A percentile compares a stretch with the other conserved stretches of the same genome.
phyloP scores from a whole-genome alignment of 2,797 vertebrate species.

The Ficedula albicollis region DNA sequence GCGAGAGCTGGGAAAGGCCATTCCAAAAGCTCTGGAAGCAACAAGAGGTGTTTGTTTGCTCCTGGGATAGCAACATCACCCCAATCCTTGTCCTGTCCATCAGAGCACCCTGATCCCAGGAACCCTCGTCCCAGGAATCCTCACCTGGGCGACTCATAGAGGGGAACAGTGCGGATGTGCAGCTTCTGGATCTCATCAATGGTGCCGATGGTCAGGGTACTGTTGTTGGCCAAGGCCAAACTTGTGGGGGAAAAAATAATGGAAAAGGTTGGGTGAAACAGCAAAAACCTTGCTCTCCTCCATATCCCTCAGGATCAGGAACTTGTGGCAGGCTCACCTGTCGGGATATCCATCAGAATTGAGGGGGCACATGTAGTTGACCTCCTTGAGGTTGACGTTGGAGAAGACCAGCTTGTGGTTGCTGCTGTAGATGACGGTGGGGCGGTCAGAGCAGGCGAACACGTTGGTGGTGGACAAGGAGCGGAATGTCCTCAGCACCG shows the following conservation, averaged over 20 bases:
- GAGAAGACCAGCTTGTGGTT: conserved; percentile 99
- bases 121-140: background rate
- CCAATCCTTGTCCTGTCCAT: fast-evolving
- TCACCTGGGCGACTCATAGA: conserved; percentile 96
- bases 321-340: conserved; percentile 76
- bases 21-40: background rate
- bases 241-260: conserved; percentile 58
- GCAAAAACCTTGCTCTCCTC: background rate
- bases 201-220: conserved; percentile 97
- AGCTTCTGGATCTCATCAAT: conserved; percentile 99
- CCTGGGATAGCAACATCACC: background rate
- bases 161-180: conserved; percentile 96
- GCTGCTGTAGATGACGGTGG: conserved; percentile 99
- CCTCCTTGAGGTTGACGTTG: conserved; percentile 98
- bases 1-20: background rate
- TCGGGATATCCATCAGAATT: conserved; percentile 98
- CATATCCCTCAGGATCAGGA: background rate
- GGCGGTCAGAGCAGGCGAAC: conserved; percentile 97
- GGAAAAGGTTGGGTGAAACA: background rate
- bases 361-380: conserved; percentile 99
- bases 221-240: conserved; percentile 96
- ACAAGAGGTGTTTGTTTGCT: background rate
- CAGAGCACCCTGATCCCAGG: background rate
- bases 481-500: conserved; percentile 93
- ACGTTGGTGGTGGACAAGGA: conserved; percentile 98